Conservation (phyloP, 2,888 invertebrate species). For the Andricus curvator region DNA sequence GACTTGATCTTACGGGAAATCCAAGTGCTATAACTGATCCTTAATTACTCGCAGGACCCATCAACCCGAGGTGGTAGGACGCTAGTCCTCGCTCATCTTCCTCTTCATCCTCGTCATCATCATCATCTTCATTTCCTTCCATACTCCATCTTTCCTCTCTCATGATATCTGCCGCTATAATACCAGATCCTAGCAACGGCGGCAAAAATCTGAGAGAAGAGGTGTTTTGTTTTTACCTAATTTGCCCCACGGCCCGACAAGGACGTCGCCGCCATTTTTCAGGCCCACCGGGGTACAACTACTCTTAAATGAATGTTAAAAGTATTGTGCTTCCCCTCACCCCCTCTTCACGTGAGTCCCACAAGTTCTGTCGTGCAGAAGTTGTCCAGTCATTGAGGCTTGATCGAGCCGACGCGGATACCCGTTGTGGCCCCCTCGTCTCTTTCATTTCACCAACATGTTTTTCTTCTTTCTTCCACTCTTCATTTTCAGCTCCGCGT, state of each 20-base stretch:
- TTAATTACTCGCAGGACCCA: slow-evolving; percentile 64
- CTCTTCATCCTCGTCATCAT: slow-evolving; percentile 43
- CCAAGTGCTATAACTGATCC: slow-evolving; percentile 41
- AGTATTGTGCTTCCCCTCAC: slow-evolving; percentile 55
- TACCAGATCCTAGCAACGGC: neutral
- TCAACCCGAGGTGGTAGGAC: slow-evolving; percentile 59
- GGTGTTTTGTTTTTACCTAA: slow-evolving; percentile 73
- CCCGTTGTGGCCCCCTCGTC: slow-evolving; percentile 51
- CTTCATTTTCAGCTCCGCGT: slow-evolving; percentile 48
- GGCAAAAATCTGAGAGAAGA: slow-evolving; percentile 15
- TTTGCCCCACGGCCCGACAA: slow-evolving; percentile 62
- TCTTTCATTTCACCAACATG: slow-evolving; percentile 45
- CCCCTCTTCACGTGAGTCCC: slow-evolving; percentile 51
- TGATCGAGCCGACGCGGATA: slow-evolving; percentile 74
- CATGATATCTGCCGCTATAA: slow-evolving; percentile 40
- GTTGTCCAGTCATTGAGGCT: slow-evolving; percentile 74
- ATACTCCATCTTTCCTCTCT: slow-evolving; percentile 40
- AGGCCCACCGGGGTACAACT: slow-evolving; percentile 52
- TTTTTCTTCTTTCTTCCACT: slow-evolving; percentile 49
- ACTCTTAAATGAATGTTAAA: neutral
- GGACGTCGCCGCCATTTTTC: slow-evolving; percentile 64
- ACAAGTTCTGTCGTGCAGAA: slow-evolving; percentile 51
- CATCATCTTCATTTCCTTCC: slow-evolving; percentile 46
- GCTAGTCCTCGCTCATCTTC: slow-evolving; percentile 42
- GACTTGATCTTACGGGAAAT: neutral